Evolutionary conservation across 2,888 invertebrate genomes (phyloP), one percentile per base, ranked within the genome.

Genomic region (Torymus aiolomorphi): DNA sequence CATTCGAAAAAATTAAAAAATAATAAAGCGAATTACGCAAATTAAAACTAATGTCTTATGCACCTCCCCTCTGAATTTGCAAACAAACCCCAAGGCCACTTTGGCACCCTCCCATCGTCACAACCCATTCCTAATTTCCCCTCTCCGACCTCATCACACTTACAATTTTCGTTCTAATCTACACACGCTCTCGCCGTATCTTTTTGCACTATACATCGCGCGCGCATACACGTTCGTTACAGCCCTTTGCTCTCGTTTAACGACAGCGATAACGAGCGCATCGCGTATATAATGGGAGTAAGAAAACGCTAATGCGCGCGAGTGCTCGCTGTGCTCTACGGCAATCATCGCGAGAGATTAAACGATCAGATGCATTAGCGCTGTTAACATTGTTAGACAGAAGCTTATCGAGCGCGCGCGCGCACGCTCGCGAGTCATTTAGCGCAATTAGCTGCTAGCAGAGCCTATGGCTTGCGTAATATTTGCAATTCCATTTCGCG

Each of bases 361-460:
- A 76, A 77, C 80, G 80, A 78, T 78, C 78, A 81, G 81, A 81
- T 78, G 65, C 63, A 78, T 80, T 62, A 78, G 56, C 75, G 66
- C 75, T 75, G 75, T 76, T 81, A 81, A 75, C 78, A 81, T 81
- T 81, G 81, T 81, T 81, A 75, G 61, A 73, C 65, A 54, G 77
- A 14, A 10, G 52, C 20, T 63, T 56, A 74, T 65, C 52, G 77
- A 65, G 65, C 54, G 65, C 51, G 76, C 69, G 67, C 20, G 14
- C 31, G 42, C 42, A 49, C 49, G 49, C 24, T 42, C 18, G 63
- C 59, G 63, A 57, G 80, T 73, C 80, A 70, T 80, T 77, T 76
- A 70, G 80, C 52, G 78, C 81, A 81, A 81, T 81, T 81, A 81
- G 81, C 52, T 52, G 10, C 5, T 18, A 10, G 20, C 24, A 14